phyloP scores from a whole-genome alignment of 1,140 invertebrate species.

The Spodoptera frugiperda region DNA sequence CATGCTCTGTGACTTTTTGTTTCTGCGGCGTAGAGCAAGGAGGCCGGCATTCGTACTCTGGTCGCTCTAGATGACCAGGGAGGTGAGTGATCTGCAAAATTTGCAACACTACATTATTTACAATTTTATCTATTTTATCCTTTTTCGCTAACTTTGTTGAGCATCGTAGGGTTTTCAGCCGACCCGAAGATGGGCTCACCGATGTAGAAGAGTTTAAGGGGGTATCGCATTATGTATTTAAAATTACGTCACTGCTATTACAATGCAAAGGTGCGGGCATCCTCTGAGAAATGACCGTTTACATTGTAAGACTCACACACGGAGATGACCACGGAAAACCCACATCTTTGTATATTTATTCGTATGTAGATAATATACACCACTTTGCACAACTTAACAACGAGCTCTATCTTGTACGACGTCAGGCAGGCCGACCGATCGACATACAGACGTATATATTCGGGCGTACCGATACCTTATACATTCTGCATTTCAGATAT shows the following conservation, averaged over 20 bases:
- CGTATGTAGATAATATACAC: slow-evolving; percentile 82
- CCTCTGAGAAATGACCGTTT: slow-evolving; percentile 60
- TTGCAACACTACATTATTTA: slow-evolving; percentile 86
- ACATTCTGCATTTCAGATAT: slow-evolving; percentile 81
- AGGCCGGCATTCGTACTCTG: slow-evolving; percentile 99
- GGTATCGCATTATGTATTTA: slow-evolving; percentile 76
- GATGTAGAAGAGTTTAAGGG: slow-evolving; percentile 73
- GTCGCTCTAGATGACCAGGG: slow-evolving; percentile 99
- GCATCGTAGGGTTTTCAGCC: slow-evolving; percentile 82
- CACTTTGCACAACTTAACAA: slow-evolving; percentile 83
- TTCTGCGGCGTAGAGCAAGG: slow-evolving; percentile 97
- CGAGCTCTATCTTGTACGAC: slow-evolving; percentile 69
- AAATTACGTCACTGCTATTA: slow-evolving; percentile 76
- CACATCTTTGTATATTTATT: slow-evolving; percentile 83
- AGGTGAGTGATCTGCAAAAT: slow-evolving; percentile 93
- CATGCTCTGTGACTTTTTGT: slow-evolving; percentile 88
- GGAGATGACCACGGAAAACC: slow-evolving; percentile 77
- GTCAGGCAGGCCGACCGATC: slow-evolving; percentile 65
- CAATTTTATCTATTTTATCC: slow-evolving; percentile 83
- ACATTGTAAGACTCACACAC: slow-evolving; percentile 69
- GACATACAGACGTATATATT: slow-evolving; percentile 64
- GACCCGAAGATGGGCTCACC: slow-evolving; percentile 74
- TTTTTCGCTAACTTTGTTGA: slow-evolving; percentile 83
- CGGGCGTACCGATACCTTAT: slow-evolving; percentile 71
- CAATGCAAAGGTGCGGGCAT: slow-evolving; percentile 84